These are phyloP conservation scores for Papilio gigon DNA, from an alignment of 2,888 invertebrate genomes.

Conservation along the genomic window DNA sequence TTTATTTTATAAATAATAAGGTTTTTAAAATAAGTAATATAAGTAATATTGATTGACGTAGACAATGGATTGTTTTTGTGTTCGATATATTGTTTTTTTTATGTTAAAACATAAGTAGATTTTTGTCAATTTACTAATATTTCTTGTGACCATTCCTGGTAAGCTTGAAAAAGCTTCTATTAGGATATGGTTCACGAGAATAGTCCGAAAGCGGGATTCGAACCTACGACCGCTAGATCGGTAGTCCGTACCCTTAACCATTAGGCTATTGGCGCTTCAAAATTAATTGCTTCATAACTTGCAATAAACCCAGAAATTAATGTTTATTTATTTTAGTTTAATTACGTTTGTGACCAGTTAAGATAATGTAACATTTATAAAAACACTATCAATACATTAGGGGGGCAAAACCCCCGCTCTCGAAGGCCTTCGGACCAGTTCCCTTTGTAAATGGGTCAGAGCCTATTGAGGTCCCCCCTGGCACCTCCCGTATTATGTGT, in stretches of 20 bases:
- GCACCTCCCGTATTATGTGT: constrained; percentile 63
- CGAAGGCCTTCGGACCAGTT: constrained; percentile 65
- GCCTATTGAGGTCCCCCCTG: constrained; percentile 67
- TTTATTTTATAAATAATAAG: too few relatives aligned
- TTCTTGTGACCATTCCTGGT: too few relatives aligned
- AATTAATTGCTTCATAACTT: background rate
- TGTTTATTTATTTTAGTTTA: background rate
- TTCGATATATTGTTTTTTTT: too few relatives aligned
- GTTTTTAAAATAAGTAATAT: background rate
- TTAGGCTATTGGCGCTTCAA: too few relatives aligned
- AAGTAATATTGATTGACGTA: background rate
- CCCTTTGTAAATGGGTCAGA: constrained; percentile 78
- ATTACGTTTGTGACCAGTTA: constrained; percentile 3
- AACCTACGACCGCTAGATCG: too few relatives aligned
- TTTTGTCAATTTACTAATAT: too few relatives aligned
- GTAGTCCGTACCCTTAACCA: too few relatives aligned
- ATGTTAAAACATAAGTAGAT: too few relatives aligned
- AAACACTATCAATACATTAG: constrained; percentile 42
- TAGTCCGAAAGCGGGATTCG: too few relatives aligned
- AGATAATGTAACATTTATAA: constrained; percentile 10
- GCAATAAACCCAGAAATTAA: background rate
- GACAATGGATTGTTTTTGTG: background rate
- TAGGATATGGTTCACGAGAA: too few relatives aligned
- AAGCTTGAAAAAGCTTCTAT: too few relatives aligned
- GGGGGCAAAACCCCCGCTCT: constrained; percentile 57